A percentile compares a stretch with the other conserved stretches of the same genome.
These are phyloP conservation scores for Propithecus coquereli DNA, from an alignment of 2,113 vertebrate genomes.

Conservation along the genomic window DNA sequence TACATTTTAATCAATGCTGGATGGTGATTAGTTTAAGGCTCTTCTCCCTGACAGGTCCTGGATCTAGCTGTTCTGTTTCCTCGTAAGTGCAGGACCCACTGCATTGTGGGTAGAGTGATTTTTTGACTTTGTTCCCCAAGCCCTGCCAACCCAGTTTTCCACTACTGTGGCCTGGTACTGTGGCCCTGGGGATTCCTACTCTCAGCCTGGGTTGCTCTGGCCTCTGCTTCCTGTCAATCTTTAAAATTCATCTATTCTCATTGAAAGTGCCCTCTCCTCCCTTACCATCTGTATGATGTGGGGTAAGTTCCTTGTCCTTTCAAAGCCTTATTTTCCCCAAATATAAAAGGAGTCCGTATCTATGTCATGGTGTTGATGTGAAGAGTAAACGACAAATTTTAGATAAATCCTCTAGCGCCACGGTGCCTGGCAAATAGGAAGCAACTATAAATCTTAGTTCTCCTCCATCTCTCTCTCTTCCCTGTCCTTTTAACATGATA, in stretches of 20 bases:
- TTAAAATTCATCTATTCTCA: background rate
- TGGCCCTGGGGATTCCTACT: background rate
- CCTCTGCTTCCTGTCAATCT: background rate
- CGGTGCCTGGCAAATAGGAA: background rate
- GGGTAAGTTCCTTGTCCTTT: background rate
- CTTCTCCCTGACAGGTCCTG: background rate
- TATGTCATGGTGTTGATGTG: background rate
- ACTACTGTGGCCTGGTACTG: no score
- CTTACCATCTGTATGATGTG: background rate
- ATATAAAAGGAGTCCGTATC: background rate
- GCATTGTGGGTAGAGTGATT: background rate
- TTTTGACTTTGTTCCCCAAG: background rate
- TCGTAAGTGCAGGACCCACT: background rate
- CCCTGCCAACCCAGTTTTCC: background rate
- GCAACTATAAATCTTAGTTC: background rate
- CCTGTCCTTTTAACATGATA: background rate
- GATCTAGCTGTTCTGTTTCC: background rate
- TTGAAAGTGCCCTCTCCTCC: background rate
- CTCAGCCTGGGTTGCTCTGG: no score
- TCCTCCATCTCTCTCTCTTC: background rate
- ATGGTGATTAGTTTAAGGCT: background rate
- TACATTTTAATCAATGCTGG: background rate
- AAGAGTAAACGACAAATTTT: background rate
- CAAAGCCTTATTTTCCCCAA: background rate
- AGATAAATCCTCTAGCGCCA: background rate